phyloP scores from a whole-genome alignment of 2,888 invertebrate species.

The Celastrina argiolus region DNA sequence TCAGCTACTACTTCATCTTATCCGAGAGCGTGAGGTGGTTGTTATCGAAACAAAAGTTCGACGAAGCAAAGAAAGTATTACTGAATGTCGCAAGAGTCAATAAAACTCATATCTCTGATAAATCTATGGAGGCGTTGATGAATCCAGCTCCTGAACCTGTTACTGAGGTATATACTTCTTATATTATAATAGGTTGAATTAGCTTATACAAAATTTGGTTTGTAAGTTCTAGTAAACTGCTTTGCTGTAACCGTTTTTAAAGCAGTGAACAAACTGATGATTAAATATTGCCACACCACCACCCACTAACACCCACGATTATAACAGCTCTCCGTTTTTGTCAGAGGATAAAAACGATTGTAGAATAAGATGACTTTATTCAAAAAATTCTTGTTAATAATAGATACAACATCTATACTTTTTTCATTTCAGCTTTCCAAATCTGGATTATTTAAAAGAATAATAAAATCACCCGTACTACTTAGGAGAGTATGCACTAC shows the following conservation, averaged over 20 bases:
- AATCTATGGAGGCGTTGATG: slow-evolving; percentile 51
- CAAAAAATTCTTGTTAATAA: no score
- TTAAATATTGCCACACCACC: no score
- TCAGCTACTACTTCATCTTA: slow-evolving; percentile 81
- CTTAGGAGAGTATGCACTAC: slow-evolving; percentile 73
- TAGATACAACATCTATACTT: neutral
- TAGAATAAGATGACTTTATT: no score
- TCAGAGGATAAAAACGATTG: no score
- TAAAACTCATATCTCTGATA: slow-evolving; percentile 73
- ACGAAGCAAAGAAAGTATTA: slow-evolving; percentile 79
- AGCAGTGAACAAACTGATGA: no score
- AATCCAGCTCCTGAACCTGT: slow-evolving; percentile 22
- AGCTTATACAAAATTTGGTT: no score
- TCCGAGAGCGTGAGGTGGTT: slow-evolving; percentile 86
- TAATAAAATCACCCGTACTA: slow-evolving; percentile 69
- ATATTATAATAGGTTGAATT: neutral
- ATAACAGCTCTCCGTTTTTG: no score
- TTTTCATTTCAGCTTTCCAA: slow-evolving; percentile 21
- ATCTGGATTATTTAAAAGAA: slow-evolving; percentile 43
- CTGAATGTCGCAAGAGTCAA: slow-evolving; percentile 80
- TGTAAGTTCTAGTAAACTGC: no score
- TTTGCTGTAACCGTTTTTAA: no score
- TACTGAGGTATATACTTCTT: slow-evolving; percentile 2
- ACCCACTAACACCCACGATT: no score
- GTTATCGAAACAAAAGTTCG: slow-evolving; percentile 79